These are phyloP conservation scores for Anguilla anguilla DNA, from an alignment of 2,797 vertebrate species.

Conservation along the genomic window DNA sequence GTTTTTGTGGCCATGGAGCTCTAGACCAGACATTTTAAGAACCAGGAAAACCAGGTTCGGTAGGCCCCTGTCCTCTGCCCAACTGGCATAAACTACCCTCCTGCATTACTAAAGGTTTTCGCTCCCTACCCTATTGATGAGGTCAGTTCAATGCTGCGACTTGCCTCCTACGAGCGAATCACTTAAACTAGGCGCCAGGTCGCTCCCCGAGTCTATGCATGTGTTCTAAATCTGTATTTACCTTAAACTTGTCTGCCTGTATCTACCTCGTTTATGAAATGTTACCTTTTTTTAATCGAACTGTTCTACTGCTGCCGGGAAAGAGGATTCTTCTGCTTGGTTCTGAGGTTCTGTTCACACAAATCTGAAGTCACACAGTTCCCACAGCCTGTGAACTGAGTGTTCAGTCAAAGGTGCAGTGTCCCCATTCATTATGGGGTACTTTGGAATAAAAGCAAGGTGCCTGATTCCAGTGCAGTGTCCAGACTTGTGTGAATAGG, in stretches of 20 bases:
- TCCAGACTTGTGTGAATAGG: constrained; percentile 11
- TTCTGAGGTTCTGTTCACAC: constrained; percentile 21
- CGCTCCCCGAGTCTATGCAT: neutral
- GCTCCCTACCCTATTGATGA: neutral
- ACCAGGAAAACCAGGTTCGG: neutral
- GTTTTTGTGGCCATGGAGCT: neutral
- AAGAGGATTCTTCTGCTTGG: neutral
- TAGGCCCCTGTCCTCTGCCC: neutral
- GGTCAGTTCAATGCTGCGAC: neutral
- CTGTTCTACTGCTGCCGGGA: neutral
- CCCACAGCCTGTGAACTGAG: neutral
- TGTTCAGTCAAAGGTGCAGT: neutral
- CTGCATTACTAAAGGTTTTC: neutral
- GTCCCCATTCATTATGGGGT: neutral
- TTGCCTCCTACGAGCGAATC: neutral
- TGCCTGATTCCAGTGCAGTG: neutral
- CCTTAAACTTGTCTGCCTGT: neutral
- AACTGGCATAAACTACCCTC: neutral
- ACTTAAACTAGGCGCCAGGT: neutral
- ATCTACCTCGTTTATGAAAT: neutral
- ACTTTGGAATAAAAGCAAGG: neutral
- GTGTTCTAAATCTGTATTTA: neutral
- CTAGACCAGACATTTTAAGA: neutral
- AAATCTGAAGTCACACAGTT: neutral
- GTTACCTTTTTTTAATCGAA: neutral